These are phyloP conservation scores for Drosophila mulleri DNA, from an alignment of 2,888 invertebrate genomes.

Conservation along the genomic window DNA sequence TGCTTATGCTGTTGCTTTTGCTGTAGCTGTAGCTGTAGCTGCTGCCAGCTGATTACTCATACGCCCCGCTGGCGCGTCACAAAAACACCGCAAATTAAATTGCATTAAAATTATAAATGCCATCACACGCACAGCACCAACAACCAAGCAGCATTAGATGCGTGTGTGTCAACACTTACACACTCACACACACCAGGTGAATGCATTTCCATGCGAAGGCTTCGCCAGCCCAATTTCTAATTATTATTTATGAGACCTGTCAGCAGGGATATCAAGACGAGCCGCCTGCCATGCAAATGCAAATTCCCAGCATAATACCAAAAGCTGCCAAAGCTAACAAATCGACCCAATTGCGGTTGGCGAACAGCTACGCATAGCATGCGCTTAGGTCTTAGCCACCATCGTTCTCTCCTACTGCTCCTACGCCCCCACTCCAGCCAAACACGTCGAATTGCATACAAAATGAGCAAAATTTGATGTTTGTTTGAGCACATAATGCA, in stretches of 20 bases:
- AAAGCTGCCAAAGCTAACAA: slow-evolving; percentile 21
- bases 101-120: slow-evolving; percentile 69
- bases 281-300: slow-evolving; percentile 9
- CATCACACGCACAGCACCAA: slow-evolving; percentile 39
- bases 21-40: background rate
- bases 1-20: background rate
- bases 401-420: too few relatives aligned
- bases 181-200: slow-evolving; percentile 27
- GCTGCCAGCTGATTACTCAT: slow-evolving; percentile 71
- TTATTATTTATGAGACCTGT: slow-evolving; percentile 66
- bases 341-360: slow-evolving; percentile 4
- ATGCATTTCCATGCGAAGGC: slow-evolving; percentile 56
- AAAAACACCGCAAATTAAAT: slow-evolving; percentile 59
- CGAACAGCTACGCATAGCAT: background rate
- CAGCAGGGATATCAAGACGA: slow-evolving; percentile 38
- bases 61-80: slow-evolving; percentile 51
- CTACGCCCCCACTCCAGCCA: background rate
- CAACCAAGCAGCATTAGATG: slow-evolving; percentile 25
- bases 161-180: slow-evolving; percentile 41
- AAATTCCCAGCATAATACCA: slow-evolving; percentile 15
- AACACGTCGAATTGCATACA: background rate
- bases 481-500: slow-evolving; percentile 8
- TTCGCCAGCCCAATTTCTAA: slow-evolving; percentile 56
- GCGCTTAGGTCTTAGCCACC: background rate
- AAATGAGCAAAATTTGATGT: slow-evolving; percentile 1